Conservation (phyloP, 2,888 invertebrate species). For the Fragum fragum region DNA sequence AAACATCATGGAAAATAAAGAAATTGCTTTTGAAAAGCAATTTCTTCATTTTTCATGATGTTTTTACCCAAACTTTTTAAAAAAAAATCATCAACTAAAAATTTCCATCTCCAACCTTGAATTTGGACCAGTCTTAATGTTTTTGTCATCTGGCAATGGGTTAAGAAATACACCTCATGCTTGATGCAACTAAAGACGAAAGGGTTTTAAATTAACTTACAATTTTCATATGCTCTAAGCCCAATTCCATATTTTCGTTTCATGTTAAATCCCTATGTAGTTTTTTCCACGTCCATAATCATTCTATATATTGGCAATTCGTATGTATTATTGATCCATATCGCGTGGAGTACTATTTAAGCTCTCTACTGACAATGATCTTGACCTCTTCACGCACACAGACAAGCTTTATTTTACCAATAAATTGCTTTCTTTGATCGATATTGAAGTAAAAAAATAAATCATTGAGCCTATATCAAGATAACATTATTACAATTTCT, state of each 20-base stretch:
- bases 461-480: background rate
- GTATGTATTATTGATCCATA: slow-evolving; percentile 20
- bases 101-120: too few species aligned
- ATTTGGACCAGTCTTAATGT: too few species aligned
- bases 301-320: slow-evolving; percentile 8
- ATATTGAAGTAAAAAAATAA: background rate
- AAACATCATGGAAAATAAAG: too few species aligned
- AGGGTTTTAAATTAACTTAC: background rate
- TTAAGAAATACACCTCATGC: too few species aligned
- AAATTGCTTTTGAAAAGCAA: too few species aligned
- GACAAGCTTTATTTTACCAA: background rate
- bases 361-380: slow-evolving; percentile 12
- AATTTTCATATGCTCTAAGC: slow-evolving; percentile 25
- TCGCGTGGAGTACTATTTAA: slow-evolving; percentile 14
- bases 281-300: slow-evolving; percentile 11
- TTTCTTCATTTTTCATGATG: too few species aligned
- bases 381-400: background rate
- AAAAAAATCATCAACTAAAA: too few species aligned
- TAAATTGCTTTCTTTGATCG: background rate
- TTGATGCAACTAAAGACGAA: too few species aligned
- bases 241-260: slow-evolving; percentile 24
- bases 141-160: too few species aligned
- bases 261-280: slow-evolving; percentile 27
- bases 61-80: too few species aligned
- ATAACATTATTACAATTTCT: background rate